Conservation (phyloP, 2,888 invertebrate genomes). For the Lasioglossum leucozonium region DNA sequence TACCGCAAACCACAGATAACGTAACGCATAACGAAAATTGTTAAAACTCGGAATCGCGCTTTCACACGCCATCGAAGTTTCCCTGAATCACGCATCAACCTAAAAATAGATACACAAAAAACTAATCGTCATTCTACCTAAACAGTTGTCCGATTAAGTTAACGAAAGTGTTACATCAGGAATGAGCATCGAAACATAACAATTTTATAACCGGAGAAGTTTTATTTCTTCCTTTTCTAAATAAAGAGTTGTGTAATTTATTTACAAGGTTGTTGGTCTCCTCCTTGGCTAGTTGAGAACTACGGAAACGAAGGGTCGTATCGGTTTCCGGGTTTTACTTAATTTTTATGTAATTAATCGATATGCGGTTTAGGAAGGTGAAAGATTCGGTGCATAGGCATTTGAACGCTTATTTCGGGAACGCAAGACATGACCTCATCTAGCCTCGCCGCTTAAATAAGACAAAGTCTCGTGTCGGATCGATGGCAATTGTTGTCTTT, state of each 20-base stretch:
- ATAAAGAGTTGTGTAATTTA: background rate
- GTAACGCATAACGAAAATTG: background rate
- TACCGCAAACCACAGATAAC: constrained; percentile 12
- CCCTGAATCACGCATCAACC: too few relatives aligned
- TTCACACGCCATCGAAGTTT: background rate
- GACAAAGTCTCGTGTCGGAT: constrained; percentile 48
- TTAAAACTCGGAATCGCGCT: constrained; percentile 37
- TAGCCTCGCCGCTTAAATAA: constrained; percentile 60
- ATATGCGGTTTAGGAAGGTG: constrained; percentile 45
- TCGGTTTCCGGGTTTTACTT: background rate
- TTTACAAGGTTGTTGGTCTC: background rate
- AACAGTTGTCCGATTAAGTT: background rate
- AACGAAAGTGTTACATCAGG: background rate
- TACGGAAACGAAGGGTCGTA: background rate
- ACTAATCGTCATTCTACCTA: background rate
- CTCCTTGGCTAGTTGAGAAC: background rate
- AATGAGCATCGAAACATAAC: background rate
- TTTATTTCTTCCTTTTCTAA: background rate
- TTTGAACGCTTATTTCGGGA: constrained; percentile 61
- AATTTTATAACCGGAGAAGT: background rate
- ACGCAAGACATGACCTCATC: constrained; percentile 59
- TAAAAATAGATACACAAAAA: background rate
- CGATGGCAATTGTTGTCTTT: constrained; percentile 60
- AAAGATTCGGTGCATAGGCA: constrained; percentile 56
- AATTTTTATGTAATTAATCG: background rate